Percentiles rank a stretch among this genome's conserved stretches.
Evolutionary conservation across 2,113 vertebrate species (phyloP).

Genomic region (Gnathonemus longibarbis): DNA sequence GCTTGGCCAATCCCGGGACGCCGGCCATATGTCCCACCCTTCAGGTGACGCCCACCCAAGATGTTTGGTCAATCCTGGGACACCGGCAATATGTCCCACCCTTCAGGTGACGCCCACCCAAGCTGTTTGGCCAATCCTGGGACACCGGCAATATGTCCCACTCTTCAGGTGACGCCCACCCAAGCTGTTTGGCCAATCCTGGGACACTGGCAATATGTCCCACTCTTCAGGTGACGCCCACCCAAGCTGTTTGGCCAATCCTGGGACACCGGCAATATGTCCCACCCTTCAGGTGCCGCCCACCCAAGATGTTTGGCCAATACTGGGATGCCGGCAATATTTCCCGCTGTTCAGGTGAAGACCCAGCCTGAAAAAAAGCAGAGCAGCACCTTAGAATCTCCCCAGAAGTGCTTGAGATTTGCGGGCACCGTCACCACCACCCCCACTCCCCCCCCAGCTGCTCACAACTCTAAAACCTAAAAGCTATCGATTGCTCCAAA

Average conservation of each 20-base stretch:
- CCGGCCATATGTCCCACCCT: background rate
- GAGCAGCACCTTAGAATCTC: background rate
- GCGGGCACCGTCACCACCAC: background rate
- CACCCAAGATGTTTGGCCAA: background rate
- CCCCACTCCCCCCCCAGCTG: background rate
- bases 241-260: background rate
- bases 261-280: background rate
- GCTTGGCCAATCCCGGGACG: background rate
- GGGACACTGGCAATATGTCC: background rate
- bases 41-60: background rate
- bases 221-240: no score
- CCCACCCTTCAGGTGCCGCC: no score
- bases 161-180: no score
- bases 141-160: background rate
- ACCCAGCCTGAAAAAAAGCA: background rate
- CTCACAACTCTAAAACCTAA: constrained; percentile 14
- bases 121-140: background rate
- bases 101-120: background rate
- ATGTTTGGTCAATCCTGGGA: background rate
- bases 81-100: background rate
- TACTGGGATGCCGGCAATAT: background rate
- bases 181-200: background rate
- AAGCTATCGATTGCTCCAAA: constrained; percentile 22
- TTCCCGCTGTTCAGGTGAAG: background rate
- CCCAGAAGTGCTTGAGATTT: background rate